Evolutionary conservation across 2,113 vertebrate species (phyloP), one percentile per base, ranked within the genome.

Genomic region (Rhinogobius similis): DNA sequence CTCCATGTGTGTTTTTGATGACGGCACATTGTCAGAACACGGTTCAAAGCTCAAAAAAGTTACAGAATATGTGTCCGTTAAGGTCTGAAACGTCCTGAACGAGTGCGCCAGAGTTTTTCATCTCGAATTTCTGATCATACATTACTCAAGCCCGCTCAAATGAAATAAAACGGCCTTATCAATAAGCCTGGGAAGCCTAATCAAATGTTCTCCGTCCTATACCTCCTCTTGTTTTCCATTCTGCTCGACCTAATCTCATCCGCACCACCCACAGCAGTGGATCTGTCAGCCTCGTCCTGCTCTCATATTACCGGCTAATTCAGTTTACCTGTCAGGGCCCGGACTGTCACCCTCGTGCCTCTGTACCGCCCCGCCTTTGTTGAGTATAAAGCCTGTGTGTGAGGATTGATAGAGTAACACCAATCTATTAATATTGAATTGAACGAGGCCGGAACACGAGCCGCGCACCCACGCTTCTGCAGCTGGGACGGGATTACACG

Each of bases 371-470:
- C 58, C 76, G 62, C 71, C 64, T 56, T 78, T 75, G 70, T 68
- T 72, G 38, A 68, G n/a, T 11, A 21, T 11, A 41, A 16, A 41
- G 36, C 32, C 36, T 20, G 46, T 83, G n/a, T 61, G 71, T 26
- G 21, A 59, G 76, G 55, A 67, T 66, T 73, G 64, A 70, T 62
- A 63, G 67, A 65, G 68, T 66, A 72, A 82, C 58, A 71, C 56
- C 2, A 20, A 84, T 90, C 84, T 85, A 90, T 87, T 70, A 84
- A 84, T 87, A 91, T 89, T 77, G 72, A 88, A 91, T 90, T 77
- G 72, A 88, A 90, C 90, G 81, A 86, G 76, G 75, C 62, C 72
- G 76, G 88, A 89, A 91, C 68, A 77, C 66, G 83, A 87, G 69
- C 83, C 67, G 76, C 76, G 68, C 72, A 29, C 68, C 44, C 72